Evolutionary conservation across 2,113 vertebrate species (phyloP), one percentile per base, ranked within the genome.

Genomic region (Alosa alosa): DNA sequence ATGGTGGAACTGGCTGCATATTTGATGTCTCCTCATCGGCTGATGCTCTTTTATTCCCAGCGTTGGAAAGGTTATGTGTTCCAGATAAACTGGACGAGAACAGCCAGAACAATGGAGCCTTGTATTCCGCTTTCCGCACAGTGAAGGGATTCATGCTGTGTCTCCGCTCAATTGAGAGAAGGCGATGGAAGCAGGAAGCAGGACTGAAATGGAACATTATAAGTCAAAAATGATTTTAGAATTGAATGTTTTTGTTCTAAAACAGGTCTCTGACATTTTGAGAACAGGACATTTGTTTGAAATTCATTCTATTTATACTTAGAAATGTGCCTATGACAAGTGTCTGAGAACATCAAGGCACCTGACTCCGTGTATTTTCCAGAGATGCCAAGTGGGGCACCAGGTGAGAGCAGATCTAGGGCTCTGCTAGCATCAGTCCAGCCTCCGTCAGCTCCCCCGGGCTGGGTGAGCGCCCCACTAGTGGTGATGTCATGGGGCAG

Each of bases 401-500:
- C 64, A 13, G 64, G 25, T 39, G 72, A 39, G 36, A 17, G 2
- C 25, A 78, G 17, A 78, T 17, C 31, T 78, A 36, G 31, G 13
- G 72, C 72, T 78, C 25, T 11, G 13, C 15, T 39, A 39, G 5
- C 10, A 13, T 13, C 13, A 78, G 31, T 4, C 72, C 41, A 31
- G 39, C 31, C 13, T 17, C 72, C 72, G 41, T 31, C 72, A 36
- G 72, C 11, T 4, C 72, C 72, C 55, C 72, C 25, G 39, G 72
- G 31, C 72, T 39, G 9, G 9, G 64, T 72, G 72, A 78, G 11
- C 44, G 31, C 20, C 13, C 81, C 47, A 49, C 17, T 81, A 7
- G 84, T 50, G 85, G 44, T 88, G 84, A 85, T 85, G 83, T 91
- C 90, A 90, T 89, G 84, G 47, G 87, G 83, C 85, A 11, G 4